A percentile compares a stretch with the other conserved stretches of the same genome.
Conservation (phyloP, 1,140 invertebrate genomes). For the Watersipora subatra region DNA sequence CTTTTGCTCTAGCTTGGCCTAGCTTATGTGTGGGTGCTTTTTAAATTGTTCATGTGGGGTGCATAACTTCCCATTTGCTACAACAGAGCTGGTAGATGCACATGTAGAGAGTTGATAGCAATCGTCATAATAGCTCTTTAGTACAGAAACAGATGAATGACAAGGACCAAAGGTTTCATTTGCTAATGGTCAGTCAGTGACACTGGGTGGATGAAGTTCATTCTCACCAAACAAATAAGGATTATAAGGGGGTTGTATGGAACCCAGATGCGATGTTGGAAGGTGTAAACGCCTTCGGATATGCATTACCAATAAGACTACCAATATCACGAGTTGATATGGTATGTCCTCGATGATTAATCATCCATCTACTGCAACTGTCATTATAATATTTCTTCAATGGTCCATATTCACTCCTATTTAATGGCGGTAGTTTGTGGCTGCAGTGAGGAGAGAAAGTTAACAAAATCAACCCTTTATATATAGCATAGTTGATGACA, state of each 20-base stretch:
- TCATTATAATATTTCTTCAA: conserved; percentile 25
- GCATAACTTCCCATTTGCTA: background rate
- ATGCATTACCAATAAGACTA: conserved; percentile 16
- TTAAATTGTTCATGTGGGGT: background rate
- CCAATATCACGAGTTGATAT: conserved; percentile 29
- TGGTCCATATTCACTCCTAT: conserved; percentile 36
- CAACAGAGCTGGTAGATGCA: background rate
- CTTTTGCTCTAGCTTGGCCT: background rate
- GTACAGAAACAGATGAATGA: background rate
- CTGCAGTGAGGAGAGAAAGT: conserved; percentile 17
- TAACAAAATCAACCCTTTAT: conserved; percentile 13
- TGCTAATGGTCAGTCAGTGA: conserved; percentile 25
- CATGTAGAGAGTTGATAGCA: background rate
- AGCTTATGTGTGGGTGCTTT: background rate
- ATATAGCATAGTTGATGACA: conserved; percentile 11
- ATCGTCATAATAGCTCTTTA: background rate
- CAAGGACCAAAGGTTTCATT: background rate
- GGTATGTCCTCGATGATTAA: conserved; percentile 18
- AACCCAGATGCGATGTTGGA: conserved; percentile 28
- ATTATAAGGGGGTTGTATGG: conserved; percentile 22
- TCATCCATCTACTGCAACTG: conserved; percentile 5
- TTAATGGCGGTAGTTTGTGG: conserved; percentile 42
- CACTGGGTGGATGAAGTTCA: conserved; percentile 26
- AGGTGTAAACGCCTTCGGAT: conserved; percentile 20
- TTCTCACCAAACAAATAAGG: conserved; percentile 26